These are phyloP conservation scores for Masnerella sp. DNA, from an alignment of 2,888 invertebrate species.

Conservation along the genomic window DNA sequence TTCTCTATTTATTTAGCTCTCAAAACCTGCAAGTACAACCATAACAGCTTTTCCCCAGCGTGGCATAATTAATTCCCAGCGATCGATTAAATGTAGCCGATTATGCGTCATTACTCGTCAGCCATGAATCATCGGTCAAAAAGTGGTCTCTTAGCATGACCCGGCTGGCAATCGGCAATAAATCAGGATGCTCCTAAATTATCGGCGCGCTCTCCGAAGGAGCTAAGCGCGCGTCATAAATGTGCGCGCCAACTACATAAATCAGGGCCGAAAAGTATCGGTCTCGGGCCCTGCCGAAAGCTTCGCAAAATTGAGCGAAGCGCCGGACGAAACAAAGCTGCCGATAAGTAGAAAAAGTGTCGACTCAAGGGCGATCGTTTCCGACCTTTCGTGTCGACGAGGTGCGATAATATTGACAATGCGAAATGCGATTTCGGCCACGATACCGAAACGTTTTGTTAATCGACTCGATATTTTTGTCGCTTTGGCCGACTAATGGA, in stretches of 20 bases:
- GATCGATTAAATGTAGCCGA: too few species aligned
- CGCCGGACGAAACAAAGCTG: slow-evolving; percentile 45
- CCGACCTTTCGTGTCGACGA: slow-evolving; percentile 31
- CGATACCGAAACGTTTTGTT: background rate
- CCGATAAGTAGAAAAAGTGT: slow-evolving; percentile 57
- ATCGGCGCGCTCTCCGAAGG: slow-evolving; percentile 30
- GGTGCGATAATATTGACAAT: slow-evolving; percentile 44
- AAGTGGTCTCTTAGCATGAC: slow-evolving; percentile 11
- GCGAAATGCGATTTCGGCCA: slow-evolving; percentile 28
- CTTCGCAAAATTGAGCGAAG: slow-evolving; percentile 22
- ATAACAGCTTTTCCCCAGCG: too few species aligned
- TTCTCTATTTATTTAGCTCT: too few species aligned
- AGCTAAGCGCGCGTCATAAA: slow-evolving; percentile 55
- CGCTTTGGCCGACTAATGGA: too few species aligned
- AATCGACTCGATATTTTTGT: slow-evolving; percentile 6
- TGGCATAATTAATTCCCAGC: too few species aligned
- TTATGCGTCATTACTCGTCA: too few species aligned
- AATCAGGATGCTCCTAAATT: slow-evolving; percentile 51
- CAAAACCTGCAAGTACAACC: too few species aligned
- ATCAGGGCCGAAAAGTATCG: slow-evolving; percentile 55
- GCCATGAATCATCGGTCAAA: too few species aligned
- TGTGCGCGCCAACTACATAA: slow-evolving; percentile 58
- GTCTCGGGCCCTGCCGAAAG: too few species aligned
- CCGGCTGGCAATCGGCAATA: slow-evolving; percentile 26
- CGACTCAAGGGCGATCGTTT: slow-evolving; percentile 43